Conservation (phyloP, 2,113 vertebrate species). For the Nothobranchius kuhntae region DNA sequence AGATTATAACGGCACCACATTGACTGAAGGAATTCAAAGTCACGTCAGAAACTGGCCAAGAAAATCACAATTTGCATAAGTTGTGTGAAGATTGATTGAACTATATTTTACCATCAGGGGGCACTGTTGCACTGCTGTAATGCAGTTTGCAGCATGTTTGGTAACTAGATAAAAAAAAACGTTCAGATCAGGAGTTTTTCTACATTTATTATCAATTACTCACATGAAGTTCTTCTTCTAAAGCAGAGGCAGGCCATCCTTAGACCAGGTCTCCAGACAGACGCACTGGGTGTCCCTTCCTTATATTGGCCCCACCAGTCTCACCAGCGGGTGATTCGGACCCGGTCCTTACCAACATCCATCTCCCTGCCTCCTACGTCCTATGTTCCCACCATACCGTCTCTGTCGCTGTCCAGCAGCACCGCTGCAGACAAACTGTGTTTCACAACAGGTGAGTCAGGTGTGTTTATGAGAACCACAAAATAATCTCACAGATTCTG, state of each 20-base stretch:
- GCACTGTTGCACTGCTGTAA: constrained; percentile 34
- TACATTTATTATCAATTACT: no score
- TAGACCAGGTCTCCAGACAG: constrained; percentile 69
- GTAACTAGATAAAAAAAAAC: constrained; percentile 7
- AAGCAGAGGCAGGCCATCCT: constrained; percentile 80
- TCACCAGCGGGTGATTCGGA: constrained; percentile 86
- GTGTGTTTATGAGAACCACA: background rate
- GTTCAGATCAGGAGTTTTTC: constrained; percentile 16
- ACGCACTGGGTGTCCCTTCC: constrained; percentile 62
- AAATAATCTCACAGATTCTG: background rate
- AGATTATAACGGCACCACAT: no score
- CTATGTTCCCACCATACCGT: constrained; percentile 66
- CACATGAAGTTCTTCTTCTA: constrained; percentile 34
- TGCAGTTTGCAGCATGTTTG: constrained; percentile 6
- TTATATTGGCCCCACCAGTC: constrained; percentile 81
- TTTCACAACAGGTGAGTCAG: constrained; percentile 86
- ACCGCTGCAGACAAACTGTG: constrained; percentile 80
- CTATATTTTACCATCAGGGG: constrained; percentile 48
- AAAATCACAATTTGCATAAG: no score
- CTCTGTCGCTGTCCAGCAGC: constrained; percentile 69
- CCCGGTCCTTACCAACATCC: constrained; percentile 89
- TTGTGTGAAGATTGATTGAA: no score
- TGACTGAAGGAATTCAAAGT: background rate
- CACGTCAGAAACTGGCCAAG: no score
- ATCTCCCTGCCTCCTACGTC: constrained; percentile 80